Conservation (phyloP, 1,140 invertebrate genomes). For the Papilio aristodemus region DNA sequence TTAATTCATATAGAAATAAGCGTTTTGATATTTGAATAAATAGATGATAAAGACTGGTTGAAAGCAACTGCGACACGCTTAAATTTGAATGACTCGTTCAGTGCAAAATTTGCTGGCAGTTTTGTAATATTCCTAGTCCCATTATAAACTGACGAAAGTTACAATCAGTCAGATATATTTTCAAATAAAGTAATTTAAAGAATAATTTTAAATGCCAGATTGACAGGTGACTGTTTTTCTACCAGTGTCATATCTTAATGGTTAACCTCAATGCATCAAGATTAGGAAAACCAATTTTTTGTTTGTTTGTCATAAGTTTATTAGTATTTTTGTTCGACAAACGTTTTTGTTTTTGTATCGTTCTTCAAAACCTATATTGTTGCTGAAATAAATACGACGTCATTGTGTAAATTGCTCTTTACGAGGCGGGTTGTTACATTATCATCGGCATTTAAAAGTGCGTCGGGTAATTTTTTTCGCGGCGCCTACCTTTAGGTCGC, state of each 20-base stretch:
- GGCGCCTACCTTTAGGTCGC: conserved; percentile 35
- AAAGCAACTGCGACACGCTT: background rate
- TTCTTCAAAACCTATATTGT: background rate
- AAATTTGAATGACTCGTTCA: no score
- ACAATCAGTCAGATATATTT: no score
- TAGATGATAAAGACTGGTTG: background rate
- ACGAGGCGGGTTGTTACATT: conserved; percentile 36
- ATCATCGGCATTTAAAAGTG: conserved; percentile 38
- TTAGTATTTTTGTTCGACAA: background rate
- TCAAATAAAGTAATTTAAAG: no score
- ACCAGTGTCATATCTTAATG: background rate
- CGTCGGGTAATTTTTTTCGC: conserved; percentile 30
- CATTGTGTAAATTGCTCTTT: conserved; percentile 29
- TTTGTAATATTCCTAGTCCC: no score
- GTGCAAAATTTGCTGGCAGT: background rate
- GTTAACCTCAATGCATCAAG: background rate
- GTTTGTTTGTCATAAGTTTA: no score
- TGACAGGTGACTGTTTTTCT: background rate
- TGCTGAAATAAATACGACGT: conserved; percentile 35
- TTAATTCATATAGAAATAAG: conserved; percentile 37
- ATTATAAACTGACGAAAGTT: no score
- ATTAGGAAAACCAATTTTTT: background rate
- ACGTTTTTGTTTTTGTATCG: background rate
- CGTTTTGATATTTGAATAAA: conserved; percentile 38
- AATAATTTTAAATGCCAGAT: no score